These are phyloP conservation scores for Clepsis dumicolana DNA, from an alignment of 2,888 invertebrate species.

Conservation along the genomic window DNA sequence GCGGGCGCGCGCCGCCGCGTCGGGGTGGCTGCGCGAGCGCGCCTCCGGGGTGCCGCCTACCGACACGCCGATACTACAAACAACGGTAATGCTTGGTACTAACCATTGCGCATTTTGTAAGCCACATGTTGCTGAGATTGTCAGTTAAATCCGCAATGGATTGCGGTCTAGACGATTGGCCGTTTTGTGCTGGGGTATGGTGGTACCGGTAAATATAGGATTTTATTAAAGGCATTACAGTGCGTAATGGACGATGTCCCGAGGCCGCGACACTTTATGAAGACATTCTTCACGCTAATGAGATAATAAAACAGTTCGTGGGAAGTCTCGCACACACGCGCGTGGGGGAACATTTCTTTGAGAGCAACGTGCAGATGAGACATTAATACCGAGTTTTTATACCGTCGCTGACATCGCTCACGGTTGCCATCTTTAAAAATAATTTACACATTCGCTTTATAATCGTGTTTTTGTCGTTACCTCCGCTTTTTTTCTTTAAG, in stretches of 20 bases:
- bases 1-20: slow-evolving; percentile 27
- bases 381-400: slow-evolving; percentile 30
- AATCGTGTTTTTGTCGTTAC: slow-evolving; percentile 25
- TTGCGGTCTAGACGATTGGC: background rate
- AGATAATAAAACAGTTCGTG: slow-evolving; percentile 51
- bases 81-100: background rate
- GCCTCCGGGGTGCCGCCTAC: slow-evolving; percentile 31
- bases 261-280: slow-evolving; percentile 78
- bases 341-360: slow-evolving; percentile 8
- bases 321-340: slow-evolving; percentile 35
- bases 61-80: background rate
- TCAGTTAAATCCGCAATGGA: slow-evolving; percentile 53
- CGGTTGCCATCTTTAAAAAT: slow-evolving; percentile 28
- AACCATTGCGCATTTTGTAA: slow-evolving; percentile 52
- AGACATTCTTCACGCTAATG: slow-evolving; percentile 81
- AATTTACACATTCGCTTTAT: slow-evolving; percentile 21
- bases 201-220: slow-evolving; percentile 62
- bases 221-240: slow-evolving; percentile 76
- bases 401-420: slow-evolving; percentile 18
- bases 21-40: slow-evolving; percentile 17
- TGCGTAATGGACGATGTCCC: slow-evolving; percentile 78
- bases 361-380: slow-evolving; percentile 30
- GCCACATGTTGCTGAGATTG: background rate
- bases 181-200: slow-evolving; percentile 22
- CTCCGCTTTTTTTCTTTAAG: background rate